Percentiles rank a stretch among this genome's conserved stretches.
Conservation (phyloP, 1,140 invertebrate species). For the Lanistes nyassanus region DNA sequence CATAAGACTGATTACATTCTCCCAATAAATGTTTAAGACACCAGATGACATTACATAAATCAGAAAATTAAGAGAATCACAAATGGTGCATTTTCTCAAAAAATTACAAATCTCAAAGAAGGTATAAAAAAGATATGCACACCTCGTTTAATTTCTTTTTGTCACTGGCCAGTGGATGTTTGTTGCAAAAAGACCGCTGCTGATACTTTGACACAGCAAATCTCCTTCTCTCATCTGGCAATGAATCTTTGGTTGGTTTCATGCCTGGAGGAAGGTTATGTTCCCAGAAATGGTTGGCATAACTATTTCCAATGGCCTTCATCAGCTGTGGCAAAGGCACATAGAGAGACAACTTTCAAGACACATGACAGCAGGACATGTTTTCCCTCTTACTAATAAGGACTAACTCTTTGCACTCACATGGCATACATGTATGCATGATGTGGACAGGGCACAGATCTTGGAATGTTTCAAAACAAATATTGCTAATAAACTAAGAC, state of each 20-base stretch:
- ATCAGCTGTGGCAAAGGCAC: slow-evolving; percentile 45
- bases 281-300: slow-evolving; percentile 59
- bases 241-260: slow-evolving; percentile 28
- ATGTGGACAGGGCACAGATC: too few species aligned
- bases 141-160: slow-evolving; percentile 18
- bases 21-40: background rate
- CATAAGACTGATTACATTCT: too few species aligned
- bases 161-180: slow-evolving; percentile 30
- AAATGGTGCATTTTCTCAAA: background rate
- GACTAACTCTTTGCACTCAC: too few species aligned
- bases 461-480: too few species aligned
- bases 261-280: slow-evolving; percentile 29
- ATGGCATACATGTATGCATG: too few species aligned
- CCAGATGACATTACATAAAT: background rate
- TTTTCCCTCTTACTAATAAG: background rate
- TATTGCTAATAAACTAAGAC: too few species aligned
- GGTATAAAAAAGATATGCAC: background rate
- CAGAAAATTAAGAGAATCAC: background rate
- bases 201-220: slow-evolving; percentile 54
- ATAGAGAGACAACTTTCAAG: background rate
- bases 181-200: slow-evolving; percentile 38
- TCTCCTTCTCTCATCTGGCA: slow-evolving; percentile 37
- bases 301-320: slow-evolving; percentile 56
- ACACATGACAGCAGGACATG: background rate
- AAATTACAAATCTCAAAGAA: background rate